Conservation (phyloP, 2,797 vertebrate genomes). For the Amniataba percoides region DNA sequence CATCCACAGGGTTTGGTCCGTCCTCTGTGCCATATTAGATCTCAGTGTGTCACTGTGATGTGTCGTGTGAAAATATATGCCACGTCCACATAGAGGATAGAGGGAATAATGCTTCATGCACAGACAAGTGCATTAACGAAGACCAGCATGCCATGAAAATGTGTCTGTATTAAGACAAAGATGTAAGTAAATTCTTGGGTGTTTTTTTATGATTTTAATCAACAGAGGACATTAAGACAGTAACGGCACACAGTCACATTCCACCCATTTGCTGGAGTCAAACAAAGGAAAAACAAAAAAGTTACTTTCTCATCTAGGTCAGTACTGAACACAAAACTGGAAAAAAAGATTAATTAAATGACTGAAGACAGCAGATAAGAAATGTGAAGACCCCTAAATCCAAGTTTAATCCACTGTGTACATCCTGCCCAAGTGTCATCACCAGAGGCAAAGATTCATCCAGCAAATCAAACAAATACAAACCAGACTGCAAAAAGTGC, state of each 20-base stretch:
- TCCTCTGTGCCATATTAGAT: slow-evolving; percentile 64
- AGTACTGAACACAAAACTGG: neutral
- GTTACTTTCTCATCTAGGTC: neutral
- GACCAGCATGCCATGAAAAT: slow-evolving; percentile 1
- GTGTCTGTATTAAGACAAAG: neutral
- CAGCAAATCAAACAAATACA: neutral
- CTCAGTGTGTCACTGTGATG: slow-evolving; percentile 57
- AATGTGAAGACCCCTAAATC: slow-evolving; percentile 1
- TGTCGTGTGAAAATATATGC: slow-evolving; percentile 63
- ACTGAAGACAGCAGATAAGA: slow-evolving; percentile 3
- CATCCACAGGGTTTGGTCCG: slow-evolving; percentile 34
- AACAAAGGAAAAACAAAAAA: too few species aligned
- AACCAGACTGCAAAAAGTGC: neutral
- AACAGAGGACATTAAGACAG: neutral
- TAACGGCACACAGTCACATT: neutral
- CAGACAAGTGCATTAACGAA: slow-evolving; percentile 26
- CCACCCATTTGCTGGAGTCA: neutral
- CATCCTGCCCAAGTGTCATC: too few species aligned
- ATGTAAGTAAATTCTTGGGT: neutral
- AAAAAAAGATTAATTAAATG: slow-evolving; percentile 2
- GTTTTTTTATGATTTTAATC: neutral
- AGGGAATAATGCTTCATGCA: slow-evolving; percentile 32
- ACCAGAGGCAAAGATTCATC: neutral
- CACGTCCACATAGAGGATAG: slow-evolving; percentile 51
- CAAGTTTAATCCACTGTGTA: slow-evolving; percentile 7